Evolutionary conservation across 2,888 invertebrate genomes (phyloP).

Genomic region (Parascotia fuliginaria): DNA sequence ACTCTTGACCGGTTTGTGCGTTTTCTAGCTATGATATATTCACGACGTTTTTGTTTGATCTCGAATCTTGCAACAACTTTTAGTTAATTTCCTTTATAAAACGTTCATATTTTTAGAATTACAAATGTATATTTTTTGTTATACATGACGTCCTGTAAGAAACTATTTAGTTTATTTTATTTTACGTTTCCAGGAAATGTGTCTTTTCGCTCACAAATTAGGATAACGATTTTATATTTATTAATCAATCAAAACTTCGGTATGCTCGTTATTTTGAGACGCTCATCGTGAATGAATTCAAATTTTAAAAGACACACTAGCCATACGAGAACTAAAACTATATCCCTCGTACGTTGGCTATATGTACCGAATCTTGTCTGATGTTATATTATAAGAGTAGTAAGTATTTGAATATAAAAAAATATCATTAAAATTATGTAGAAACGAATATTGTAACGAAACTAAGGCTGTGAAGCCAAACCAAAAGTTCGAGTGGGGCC

Average conservation of each 20-base stretch:
- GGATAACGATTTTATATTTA: conserved; percentile 38
- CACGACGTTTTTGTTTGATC: conserved; percentile 73
- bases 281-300: conserved; percentile 36
- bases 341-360: conserved; percentile 39
- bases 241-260: conserved; percentile 9
- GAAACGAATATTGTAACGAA: conserved; percentile 65
- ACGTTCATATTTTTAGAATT: conserved; percentile 61
- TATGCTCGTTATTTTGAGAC: conserved; percentile 12
- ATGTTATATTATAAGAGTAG: conserved; percentile 53
- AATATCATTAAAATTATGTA: conserved; percentile 65
- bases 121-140: conserved; percentile 70
- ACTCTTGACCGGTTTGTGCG: conserved; percentile 41
- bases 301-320: conserved; percentile 34
- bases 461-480: conserved; percentile 78
- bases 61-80: conserved; percentile 72
- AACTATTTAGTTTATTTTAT: conserved; percentile 56
- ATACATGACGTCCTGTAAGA: conserved; percentile 50
- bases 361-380: conserved; percentile 46
- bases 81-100: conserved; percentile 55
- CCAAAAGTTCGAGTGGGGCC: conserved; percentile 66
- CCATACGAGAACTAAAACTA: conserved; percentile 38
- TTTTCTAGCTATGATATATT: conserved; percentile 76
- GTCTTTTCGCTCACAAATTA: conserved; percentile 62
- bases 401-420: conserved; percentile 45
- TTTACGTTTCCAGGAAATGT: conserved; percentile 40